phyloP scores from a whole-genome alignment of 2,113 vertebrate species.

The Dipodomys merriami region DNA sequence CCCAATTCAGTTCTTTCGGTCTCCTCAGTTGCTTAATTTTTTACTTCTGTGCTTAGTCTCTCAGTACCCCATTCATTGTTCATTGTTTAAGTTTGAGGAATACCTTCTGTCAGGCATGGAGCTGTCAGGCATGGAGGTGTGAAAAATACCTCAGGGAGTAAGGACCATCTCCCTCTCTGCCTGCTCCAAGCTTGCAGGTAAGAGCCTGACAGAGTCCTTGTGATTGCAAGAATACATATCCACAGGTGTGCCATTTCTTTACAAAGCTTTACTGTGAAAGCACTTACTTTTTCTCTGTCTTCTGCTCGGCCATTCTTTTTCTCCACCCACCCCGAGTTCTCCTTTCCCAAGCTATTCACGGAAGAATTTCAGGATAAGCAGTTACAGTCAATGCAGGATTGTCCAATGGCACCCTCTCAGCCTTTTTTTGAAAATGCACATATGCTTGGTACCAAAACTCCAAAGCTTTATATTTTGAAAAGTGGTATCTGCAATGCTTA shows the following conservation, averaged over 20 bases:
- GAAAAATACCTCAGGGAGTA: neutral
- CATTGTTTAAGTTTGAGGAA: neutral
- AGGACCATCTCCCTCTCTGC: neutral
- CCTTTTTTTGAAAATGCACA: neutral
- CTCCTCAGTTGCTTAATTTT: neutral
- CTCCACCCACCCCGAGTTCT: neutral
- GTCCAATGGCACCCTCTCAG: neutral
- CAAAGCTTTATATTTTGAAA: neutral
- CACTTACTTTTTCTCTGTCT: neutral
- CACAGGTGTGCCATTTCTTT: neutral
- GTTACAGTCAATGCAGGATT: neutral
- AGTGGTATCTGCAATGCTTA: fast-evolving
- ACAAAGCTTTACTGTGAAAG: neutral
- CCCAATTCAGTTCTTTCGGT: neutral
- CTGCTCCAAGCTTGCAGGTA: neutral
- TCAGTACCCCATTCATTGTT: neutral
- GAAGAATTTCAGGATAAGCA: neutral
- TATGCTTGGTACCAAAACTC: neutral
- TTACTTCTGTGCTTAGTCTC: neutral
- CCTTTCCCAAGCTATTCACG: neutral
- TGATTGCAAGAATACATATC: neutral
- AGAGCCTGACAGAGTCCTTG: neutral
- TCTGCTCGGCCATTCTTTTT: neutral
- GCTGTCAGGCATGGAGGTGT: neutral
- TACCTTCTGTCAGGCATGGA: neutral